phyloP scores from a whole-genome alignment of 2,888 invertebrate genomes.

The Leucozona laternaria region DNA sequence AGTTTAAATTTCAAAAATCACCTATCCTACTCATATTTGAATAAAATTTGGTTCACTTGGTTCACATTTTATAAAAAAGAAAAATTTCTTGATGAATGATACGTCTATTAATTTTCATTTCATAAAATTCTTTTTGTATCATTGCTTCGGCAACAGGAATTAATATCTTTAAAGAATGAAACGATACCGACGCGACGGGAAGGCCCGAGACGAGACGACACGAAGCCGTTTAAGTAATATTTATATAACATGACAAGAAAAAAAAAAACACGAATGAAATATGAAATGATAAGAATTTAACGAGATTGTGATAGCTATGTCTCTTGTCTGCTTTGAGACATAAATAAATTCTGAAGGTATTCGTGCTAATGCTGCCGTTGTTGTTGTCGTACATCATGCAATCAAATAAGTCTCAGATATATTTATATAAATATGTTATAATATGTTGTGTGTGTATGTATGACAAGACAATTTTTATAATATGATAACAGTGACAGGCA shows the following conservation, averaged over 20 bases:
- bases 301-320: constrained; percentile 21
- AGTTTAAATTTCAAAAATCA: no score
- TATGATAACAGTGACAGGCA: background rate
- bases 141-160: background rate
- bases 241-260: background rate
- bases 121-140: background rate
- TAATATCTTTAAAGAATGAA: background rate
- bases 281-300: constrained; percentile 24
- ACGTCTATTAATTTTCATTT: constrained; percentile 5
- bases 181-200: background rate
- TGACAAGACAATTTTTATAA: constrained; percentile 7
- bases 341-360: constrained; percentile 8
- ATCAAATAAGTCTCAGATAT: background rate
- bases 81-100: background rate
- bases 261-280: background rate
- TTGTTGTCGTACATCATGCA: constrained; percentile 15
- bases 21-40: background rate
- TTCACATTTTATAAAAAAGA: background rate
- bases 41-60: background rate
- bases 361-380: background rate
- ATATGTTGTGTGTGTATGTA: background rate
- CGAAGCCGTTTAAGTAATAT: constrained; percentile 11
- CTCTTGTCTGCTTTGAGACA: constrained; percentile 11
- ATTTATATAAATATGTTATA: background rate
- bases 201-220: constrained; percentile 2